phyloP scores from a whole-genome alignment of 2,888 invertebrate genomes.

The Mythimna loreyi region DNA sequence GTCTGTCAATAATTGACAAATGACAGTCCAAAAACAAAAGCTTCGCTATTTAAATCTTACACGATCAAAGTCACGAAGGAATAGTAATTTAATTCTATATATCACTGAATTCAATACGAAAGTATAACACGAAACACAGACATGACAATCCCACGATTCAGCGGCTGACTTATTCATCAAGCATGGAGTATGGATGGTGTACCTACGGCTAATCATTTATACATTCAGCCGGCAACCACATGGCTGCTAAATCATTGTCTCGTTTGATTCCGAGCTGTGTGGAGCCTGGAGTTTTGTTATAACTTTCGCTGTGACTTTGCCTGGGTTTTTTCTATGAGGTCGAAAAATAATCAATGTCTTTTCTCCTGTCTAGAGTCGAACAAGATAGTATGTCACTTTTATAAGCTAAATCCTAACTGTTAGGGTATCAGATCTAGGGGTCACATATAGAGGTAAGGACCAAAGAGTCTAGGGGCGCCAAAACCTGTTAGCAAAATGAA shows the following conservation, averaged over 20 bases:
- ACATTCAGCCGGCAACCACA: constrained; percentile 50
- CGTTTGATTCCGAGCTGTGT: constrained; percentile 22
- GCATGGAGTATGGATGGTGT: constrained; percentile 17
- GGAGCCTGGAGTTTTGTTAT: constrained; percentile 1
- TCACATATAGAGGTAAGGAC: too few relatives aligned
- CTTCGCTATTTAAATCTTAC: neutral
- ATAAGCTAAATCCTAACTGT: too few relatives aligned
- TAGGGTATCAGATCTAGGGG: too few relatives aligned
- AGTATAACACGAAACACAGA: constrained; percentile 32
- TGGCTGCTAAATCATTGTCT: constrained; percentile 51
- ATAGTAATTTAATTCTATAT: constrained; percentile 15
- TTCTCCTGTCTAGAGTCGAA: too few relatives aligned
- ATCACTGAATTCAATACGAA: constrained; percentile 19
- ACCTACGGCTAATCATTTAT: constrained; percentile 54
- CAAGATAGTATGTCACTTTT: too few relatives aligned
- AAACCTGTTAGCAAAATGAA: too few relatives aligned
- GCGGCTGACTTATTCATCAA: constrained; percentile 54
- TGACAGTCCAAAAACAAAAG: too few relatives aligned
- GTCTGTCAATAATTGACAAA: too few relatives aligned
- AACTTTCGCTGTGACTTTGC: neutral
- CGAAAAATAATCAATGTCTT: too few relatives aligned
- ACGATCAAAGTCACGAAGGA: constrained; percentile 18
- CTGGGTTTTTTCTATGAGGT: neutral
- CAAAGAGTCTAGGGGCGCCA: too few relatives aligned
- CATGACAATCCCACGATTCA: constrained; percentile 17